Base-by-base conservation (phyloP, 2,888 invertebrate genomes). In the Pollenia amentaria region DNA sequence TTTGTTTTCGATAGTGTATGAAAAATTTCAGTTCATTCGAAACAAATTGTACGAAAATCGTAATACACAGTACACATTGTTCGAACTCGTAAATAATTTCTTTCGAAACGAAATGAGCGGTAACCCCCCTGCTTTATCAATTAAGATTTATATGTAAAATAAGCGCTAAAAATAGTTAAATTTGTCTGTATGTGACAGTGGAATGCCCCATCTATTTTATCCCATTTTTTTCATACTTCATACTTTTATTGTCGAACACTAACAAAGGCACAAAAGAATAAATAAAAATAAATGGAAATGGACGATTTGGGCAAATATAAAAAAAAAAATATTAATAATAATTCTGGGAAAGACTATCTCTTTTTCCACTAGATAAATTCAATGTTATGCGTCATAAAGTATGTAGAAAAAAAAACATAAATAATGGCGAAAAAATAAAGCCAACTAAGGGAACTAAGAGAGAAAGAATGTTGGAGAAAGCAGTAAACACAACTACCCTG, bases 351-450 rank as follows among this genome's bases (percentile, higher is more conserved):
- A 57, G n/a, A 51, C n/a, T 11, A 60, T 72, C 6, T 67, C 46
- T 21, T 46, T 21, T 84, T 85, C 57, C 76, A 77, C 60, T 62
- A 79, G 55, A 79, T 79, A 75, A 70, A 79, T 57, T 75, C 42
- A 11, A 48, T 80, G 44, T 53, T 53, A 46, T 79, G 79, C 79
- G 75, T 80, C 84, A 69, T 16, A 75, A 60, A 62, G 29, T n/a
- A n/a, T n/a, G n/a, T 21, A 83, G 11, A 64, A 21, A 60, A 69
- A 11, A 18, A 73, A 44, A 44, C 9, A 64, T 7, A 51, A 67
- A 46, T 7, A 55, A 77, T 21, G 67, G 46, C 14, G 42, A 60
- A 44, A 76, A 62, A 67, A 57, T 2, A 14, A 14, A 16, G 11
- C 7, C 10, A 46, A 78, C 55, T 62, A 42, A 38, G 18, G 14